Percentiles rank a stretch among this genome's conserved stretches.
These are phyloP conservation scores for Nanorana parkeri DNA, from an alignment of 2,113 vertebrate species.

Conservation along the genomic window DNA sequence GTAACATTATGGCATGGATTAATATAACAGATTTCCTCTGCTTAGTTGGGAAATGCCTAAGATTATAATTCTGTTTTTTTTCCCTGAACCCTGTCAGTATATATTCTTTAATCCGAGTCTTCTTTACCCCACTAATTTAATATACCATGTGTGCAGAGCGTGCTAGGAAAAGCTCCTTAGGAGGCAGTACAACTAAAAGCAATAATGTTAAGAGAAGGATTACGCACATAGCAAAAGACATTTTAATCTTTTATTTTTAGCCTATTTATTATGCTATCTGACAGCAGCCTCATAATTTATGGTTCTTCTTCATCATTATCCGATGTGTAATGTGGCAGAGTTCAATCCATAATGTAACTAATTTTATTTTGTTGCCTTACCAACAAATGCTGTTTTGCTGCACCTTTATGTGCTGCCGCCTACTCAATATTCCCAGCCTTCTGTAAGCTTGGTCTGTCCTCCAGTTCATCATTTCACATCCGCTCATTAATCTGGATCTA, in stretches of 20 bases:
- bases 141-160: constrained; percentile 29
- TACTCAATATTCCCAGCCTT: constrained; percentile 8
- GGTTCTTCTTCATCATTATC: constrained; percentile 2
- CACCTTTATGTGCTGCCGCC: not conserved
- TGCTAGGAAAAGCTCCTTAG: constrained; percentile 52
- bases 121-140: constrained; percentile 40
- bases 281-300: not conserved
- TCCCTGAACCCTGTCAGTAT: constrained; percentile 11
- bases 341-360: not conserved
- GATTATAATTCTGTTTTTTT: constrained; percentile 13
- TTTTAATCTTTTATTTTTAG: constrained; percentile 55
- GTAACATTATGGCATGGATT: too few relatives aligned
- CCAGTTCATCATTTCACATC: not conserved
- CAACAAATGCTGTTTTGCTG: not conserved
- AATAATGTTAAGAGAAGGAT: constrained; percentile 56
- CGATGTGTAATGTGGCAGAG: not conserved
- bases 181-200: constrained; percentile 44
- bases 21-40: not conserved
- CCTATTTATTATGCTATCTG: constrained; percentile 41
- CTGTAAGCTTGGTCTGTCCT: not conserved
- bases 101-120: constrained; percentile 49
- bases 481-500: not conserved
- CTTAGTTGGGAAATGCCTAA: not conserved
- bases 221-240: constrained; percentile 33
- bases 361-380: not conserved